These are phyloP conservation scores for Zapornia atra DNA, from an alignment of 2,113 vertebrate species.

Conservation along the genomic window DNA sequence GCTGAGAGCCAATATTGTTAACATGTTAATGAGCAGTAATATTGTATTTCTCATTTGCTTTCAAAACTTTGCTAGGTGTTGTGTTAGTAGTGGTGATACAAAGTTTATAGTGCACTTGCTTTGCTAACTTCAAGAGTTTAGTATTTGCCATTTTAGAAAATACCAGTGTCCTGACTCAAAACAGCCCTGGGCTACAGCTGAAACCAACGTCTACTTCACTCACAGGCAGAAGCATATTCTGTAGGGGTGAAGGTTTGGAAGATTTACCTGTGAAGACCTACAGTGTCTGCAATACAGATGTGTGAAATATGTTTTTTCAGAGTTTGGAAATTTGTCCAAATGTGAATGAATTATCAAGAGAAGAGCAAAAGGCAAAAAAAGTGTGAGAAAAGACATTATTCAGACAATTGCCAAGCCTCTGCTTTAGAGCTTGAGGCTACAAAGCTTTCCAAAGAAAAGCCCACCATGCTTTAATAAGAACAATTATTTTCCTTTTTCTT, in stretches of 20 bases:
- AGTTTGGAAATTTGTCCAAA: background rate
- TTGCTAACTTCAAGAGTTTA: background rate
- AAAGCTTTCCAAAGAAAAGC: background rate
- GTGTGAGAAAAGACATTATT: background rate
- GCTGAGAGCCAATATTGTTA: background rate
- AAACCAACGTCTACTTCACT: background rate
- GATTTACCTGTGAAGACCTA: background rate
- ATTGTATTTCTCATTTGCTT: background rate
- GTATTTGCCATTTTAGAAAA: background rate
- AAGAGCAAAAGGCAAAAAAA: background rate
- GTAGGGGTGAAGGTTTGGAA: background rate
- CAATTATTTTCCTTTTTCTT: background rate
- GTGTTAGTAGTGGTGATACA: background rate
- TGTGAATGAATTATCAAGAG: background rate
- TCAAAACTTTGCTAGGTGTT: background rate
- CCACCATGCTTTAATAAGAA: background rate
- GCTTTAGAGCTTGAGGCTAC: background rate
- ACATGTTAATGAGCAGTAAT: background rate
- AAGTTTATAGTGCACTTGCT: background rate
- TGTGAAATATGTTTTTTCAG: background rate
- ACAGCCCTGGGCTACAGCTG: background rate
- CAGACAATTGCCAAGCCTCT: background rate
- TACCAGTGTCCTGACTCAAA: background rate
- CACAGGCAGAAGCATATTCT: background rate
- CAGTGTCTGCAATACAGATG: background rate